Evolutionary conservation across 2,113 vertebrate species (phyloP), one percentile per base, ranked within the genome.

Genomic region (Geococcyx californianus): DNA sequence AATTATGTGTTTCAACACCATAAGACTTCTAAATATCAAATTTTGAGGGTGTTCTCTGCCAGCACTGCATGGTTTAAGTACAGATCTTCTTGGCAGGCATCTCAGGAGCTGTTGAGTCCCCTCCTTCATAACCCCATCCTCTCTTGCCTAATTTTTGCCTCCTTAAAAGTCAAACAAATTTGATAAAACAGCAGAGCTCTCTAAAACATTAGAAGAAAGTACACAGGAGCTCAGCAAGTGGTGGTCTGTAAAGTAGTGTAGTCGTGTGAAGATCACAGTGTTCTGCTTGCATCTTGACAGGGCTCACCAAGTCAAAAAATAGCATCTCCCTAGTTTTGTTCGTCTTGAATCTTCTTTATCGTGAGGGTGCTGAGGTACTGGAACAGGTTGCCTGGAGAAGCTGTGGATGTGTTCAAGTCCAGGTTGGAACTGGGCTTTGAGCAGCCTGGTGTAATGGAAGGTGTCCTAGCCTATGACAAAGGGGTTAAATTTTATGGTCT

Each of bases 11-110:
- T 96, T 49, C 74, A 85, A 38, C 51, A 47, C 45, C 23, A 9
- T 42, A 54, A 91, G 92, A 69, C 85, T 94, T 85, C 36, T 85
- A 96, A 93, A 97, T 94, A 92, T 14, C 88, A 74, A 58, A 69
- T 92, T 95, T 88, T 83, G 82, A 92, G 88, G 34, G 25, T 47
- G 7, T 94, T 93, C 87, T 73, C 47, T 95, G 92, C 93, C 95
- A 95, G 47, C 95, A 93, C 67, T 66, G 16, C 49, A 80, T 4
- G 38, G 78, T 88, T 93, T 88, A 83, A 93, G 52, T 25, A 63
- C 78, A 80, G 59, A 93, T 95, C 59, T 60, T 95, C 34, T 93
- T 95, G 91, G 90, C 96, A 95, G 82, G 75, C 90, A 13, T 83
- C 79, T 86, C 25, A 3, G 67, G 51, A 93, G 67, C 82, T 91